Evolutionary conservation across 2,797 vertebrate species (phyloP).

Genomic region (Buphagus erythrorhynchus): DNA sequence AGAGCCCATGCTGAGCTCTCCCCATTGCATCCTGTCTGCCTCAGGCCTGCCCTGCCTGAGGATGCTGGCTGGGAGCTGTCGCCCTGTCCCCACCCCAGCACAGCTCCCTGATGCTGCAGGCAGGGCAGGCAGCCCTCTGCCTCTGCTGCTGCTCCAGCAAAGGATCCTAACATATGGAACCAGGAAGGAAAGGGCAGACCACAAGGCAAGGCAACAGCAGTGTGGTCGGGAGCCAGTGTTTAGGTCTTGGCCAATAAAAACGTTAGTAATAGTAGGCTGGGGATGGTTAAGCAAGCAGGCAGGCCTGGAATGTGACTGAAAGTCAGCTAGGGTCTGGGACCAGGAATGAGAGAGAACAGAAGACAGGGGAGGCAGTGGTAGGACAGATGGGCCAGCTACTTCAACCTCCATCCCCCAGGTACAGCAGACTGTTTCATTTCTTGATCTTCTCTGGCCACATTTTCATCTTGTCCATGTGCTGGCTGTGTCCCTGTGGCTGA

Average conservation of each 20-base stretch:
- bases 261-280: not conserved
- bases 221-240: not conserved
- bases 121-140: not conserved
- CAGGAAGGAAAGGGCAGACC: conserved; percentile 9
- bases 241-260: not conserved
- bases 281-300: not conserved
- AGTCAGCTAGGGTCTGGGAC: not conserved
- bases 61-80: not conserved
- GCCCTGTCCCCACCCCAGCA: not conserved
- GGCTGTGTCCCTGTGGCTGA: not conserved
- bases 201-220: not conserved
- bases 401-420: not conserved
- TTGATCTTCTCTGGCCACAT: not conserved
- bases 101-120: accelerated
- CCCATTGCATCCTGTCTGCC: not conserved
- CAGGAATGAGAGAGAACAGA: not conserved
- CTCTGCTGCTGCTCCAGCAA: not conserved
- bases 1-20: not conserved
- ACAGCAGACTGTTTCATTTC: not conserved
- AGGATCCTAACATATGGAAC: not conserved
- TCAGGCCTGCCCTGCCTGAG: not conserved
- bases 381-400: not conserved
- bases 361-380: not conserved
- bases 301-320: not conserved
- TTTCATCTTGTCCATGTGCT: not conserved